Evolutionary conservation across 2,888 invertebrate species (phyloP).

Genomic region (Drosophila neonasuta): DNA sequence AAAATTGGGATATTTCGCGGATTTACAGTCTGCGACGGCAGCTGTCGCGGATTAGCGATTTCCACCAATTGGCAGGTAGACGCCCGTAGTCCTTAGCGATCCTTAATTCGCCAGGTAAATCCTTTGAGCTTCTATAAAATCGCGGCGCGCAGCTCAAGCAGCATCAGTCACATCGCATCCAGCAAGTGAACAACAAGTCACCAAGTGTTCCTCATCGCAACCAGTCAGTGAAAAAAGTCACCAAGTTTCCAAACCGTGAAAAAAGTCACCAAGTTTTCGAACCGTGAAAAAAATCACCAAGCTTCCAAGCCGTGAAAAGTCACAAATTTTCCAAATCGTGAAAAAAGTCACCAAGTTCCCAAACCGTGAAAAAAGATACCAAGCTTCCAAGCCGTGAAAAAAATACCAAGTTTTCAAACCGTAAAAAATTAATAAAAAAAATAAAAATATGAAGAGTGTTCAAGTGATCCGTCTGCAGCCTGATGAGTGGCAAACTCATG

Average conservation of each 20-base stretch:
- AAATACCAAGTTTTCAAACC: too few species aligned
- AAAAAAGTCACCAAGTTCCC: too few species aligned
- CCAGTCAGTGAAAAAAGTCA: too few species aligned
- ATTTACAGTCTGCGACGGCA: conserved; percentile 11
- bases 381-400: too few species aligned
- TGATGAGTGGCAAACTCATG: conserved; percentile 20
- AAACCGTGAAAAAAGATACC: too few species aligned
- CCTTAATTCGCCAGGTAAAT: conserved; percentile 44
- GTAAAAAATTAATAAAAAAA: too few species aligned
- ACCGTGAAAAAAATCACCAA: too few species aligned
- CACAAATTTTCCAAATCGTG: too few species aligned
- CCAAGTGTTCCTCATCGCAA: not conserved
- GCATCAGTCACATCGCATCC: conserved; percentile 42
- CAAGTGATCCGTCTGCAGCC: not conserved
- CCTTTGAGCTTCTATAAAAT: conserved; percentile 45
- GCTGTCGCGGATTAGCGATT: conserved; percentile 43
- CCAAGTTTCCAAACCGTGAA: too few species aligned
- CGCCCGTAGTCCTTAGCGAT: too few species aligned
- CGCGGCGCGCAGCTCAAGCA: not conserved
- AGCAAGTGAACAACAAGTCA: conserved; percentile 45
- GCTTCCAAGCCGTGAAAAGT: too few species aligned
- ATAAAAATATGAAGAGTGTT: not conserved
- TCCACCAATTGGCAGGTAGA: conserved; percentile 57
- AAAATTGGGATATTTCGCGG: conserved; percentile 5
- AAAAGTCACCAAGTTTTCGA: too few species aligned